Evolutionary conservation across 37 sponge, comb jelly and placozoan genomes (phyloP).

Genomic region (Mnemiopsis leidyi): DNA sequence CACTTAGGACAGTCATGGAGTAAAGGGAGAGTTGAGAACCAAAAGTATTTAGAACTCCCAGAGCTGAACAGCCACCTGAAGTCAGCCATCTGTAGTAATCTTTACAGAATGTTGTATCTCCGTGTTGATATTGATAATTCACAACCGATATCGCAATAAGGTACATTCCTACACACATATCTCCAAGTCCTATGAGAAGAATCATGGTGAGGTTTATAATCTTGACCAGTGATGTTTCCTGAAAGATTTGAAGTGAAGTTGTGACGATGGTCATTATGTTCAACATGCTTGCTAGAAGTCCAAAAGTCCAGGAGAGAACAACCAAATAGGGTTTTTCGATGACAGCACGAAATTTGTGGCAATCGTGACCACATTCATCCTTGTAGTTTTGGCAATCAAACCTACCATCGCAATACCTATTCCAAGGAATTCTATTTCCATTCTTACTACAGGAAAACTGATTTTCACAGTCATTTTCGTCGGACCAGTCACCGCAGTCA

Average conservation of each 20-base stretch:
- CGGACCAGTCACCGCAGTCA: not conserved
- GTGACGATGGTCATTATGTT: not conserved
- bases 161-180: conserved; percentile 13
- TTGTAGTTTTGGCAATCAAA: not conserved
- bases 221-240: not conserved
- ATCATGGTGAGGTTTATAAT: not conserved
- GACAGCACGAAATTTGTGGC: not conserved
- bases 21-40: not conserved
- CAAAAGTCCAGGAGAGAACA: not conserved
- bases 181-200: not conserved
- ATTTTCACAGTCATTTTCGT: not conserved
- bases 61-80: not conserved
- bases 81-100: not conserved
- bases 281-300: not conserved
- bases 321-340: not conserved
- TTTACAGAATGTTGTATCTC: not conserved
- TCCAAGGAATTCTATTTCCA: not conserved
- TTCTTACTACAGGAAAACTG: not conserved
- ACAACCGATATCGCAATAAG: not conserved
- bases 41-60: not conserved
- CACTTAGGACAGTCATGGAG: not conserved
- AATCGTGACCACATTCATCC: not conserved
- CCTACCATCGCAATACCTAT: not conserved
- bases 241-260: not conserved
- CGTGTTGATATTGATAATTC: not conserved